Conservation (phyloP, 2,113 vertebrate species). For the Orycteropus afer region DNA sequence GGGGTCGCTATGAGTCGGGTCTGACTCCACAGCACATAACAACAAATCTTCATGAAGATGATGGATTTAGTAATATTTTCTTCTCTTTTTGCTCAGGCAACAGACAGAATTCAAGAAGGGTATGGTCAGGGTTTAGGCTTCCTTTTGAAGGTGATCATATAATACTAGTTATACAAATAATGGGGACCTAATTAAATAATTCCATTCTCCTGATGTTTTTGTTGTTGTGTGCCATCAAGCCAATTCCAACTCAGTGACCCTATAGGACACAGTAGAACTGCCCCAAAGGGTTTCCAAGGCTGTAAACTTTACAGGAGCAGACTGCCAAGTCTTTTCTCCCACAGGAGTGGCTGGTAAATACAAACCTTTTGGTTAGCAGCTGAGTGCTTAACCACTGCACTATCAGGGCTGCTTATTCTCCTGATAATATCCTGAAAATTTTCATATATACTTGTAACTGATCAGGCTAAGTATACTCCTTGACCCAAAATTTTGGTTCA, state of each 20-base stretch:
- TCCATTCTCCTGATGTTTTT: neutral
- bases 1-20: too few relatives aligned
- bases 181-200: neutral
- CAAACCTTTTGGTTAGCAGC: too few relatives aligned
- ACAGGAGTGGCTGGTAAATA: too few relatives aligned
- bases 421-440: neutral
- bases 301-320: too few relatives aligned
- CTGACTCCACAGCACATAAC: too few relatives aligned
- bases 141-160: conserved; percentile 1
- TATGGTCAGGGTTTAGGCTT: neutral
- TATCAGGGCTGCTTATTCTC: neutral
- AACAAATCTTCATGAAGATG: neutral
- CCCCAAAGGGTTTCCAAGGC: too few relatives aligned
- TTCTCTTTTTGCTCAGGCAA: neutral
- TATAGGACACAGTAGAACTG: too few relatives aligned
- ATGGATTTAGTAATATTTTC: neutral
- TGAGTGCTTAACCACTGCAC: neutral
- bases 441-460: neutral
- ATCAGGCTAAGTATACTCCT: neutral
- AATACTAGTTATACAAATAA: neutral
- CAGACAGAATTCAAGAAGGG: conserved; percentile 1
- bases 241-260: neutral
- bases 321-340: too few relatives aligned
- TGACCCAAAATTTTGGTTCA: conserved; percentile 38
- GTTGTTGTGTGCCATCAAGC: neutral